A percentile compares a stretch with the other conserved stretches of the same genome.
Conservation (phyloP, 2,888 invertebrate genomes). For the Tupiocoris notatus region DNA sequence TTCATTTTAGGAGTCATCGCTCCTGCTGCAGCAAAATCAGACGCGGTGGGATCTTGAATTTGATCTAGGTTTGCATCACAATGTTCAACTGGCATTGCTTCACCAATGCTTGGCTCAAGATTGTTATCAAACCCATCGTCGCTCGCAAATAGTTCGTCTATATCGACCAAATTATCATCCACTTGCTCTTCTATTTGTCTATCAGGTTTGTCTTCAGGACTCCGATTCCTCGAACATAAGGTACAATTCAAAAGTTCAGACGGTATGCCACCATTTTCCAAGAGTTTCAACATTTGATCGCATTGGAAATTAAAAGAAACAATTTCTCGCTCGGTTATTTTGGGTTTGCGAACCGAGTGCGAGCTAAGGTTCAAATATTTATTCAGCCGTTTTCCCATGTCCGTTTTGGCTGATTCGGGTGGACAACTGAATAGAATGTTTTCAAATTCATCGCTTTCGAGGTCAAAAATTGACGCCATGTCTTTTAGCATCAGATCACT, state of each 20-base stretch:
- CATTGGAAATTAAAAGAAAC: constrained; percentile 17
- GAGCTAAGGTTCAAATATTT: constrained; percentile 1
- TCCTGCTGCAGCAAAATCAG: background rate
- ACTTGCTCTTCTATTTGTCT: background rate
- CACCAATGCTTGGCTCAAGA: too few species aligned
- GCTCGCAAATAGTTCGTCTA: constrained; percentile 40
- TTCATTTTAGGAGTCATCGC: background rate
- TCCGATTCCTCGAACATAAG: background rate
- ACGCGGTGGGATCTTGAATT: background rate
- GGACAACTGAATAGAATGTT: background rate
- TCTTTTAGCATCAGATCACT: background rate
- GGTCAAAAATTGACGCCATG: constrained; percentile 11
- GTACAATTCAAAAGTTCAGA: background rate
- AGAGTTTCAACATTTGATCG: constrained; percentile 15
- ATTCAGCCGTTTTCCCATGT: background rate
- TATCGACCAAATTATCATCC: constrained; percentile 10
- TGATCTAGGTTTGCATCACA: background rate
- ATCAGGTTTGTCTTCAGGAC: too few species aligned
- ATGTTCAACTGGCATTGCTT: too few species aligned
- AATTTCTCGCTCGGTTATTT: background rate
- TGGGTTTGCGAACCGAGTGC: background rate
- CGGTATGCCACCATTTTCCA: constrained; percentile 2
- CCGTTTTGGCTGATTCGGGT: constrained; percentile 6
- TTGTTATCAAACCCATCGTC: too few species aligned
- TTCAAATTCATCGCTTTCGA: constrained; percentile 19